Percentiles rank a stretch among this genome's conserved stretches.
These are phyloP conservation scores for Pterocles burchelli DNA, from an alignment of 2,113 vertebrate genomes.

Conservation along the genomic window DNA sequence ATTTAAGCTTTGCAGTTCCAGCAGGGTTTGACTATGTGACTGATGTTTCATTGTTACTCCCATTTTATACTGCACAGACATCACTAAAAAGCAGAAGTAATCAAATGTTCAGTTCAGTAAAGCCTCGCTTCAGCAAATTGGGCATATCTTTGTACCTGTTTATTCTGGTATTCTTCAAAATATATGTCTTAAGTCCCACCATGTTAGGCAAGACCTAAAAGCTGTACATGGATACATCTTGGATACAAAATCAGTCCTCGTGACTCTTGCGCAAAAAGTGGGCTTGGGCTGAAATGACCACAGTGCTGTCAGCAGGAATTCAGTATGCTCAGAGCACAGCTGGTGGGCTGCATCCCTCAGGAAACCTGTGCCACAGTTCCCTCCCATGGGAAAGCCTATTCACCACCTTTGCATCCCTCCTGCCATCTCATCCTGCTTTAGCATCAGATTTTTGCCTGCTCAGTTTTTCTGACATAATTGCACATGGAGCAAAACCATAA, in stretches of 20 bases:
- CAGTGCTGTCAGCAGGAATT: neutral
- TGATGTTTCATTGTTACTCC: neutral
- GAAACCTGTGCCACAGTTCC: neutral
- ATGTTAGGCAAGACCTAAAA: neutral
- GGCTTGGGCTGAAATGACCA: accelerated
- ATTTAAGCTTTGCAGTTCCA: neutral
- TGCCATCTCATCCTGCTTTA: neutral
- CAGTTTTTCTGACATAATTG: neutral
- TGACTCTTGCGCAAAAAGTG: neutral
- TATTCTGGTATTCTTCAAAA: neutral
- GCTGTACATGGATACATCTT: neutral
- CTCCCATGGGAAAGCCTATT: neutral
- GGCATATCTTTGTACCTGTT: neutral
- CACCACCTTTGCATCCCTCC: neutral
- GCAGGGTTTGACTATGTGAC: neutral
- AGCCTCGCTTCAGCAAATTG: neutral
- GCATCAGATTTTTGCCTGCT: neutral
- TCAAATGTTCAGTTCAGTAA: neutral
- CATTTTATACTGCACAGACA: neutral
- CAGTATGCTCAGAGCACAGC: neutral
- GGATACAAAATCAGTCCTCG: neutral
- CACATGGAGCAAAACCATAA: neutral
- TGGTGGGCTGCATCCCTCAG: neutral
- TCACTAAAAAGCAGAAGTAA: neutral
- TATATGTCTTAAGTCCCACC: neutral